Evolutionary conservation across 2,888 invertebrate species (phyloP).

Genomic region (Glyphotaelius pellucidus): DNA sequence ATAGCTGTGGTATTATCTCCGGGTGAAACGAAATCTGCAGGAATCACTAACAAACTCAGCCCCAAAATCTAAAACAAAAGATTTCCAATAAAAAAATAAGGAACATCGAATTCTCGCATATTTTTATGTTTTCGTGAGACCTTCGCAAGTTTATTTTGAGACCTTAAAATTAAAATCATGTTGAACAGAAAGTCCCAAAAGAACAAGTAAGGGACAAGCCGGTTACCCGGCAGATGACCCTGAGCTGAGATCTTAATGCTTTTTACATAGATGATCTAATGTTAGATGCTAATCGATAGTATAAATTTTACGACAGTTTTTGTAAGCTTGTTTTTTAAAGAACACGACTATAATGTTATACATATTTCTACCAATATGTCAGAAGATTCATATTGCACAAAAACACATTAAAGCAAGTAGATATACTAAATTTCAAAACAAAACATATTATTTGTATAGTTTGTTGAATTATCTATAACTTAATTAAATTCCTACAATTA

Average conservation of each 20-base stretch:
- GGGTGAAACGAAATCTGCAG: neutral
- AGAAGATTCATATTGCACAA: neutral
- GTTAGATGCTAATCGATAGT: neutral
- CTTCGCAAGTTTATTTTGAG: neutral
- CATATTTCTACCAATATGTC: neutral
- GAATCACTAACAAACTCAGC: neutral
- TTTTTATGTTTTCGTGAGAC: neutral
- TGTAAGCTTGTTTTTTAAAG: neutral
- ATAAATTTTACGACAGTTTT: neutral
- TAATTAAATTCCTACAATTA: neutral
- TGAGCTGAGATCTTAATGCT: neutral
- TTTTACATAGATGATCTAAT: neutral
- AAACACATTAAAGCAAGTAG: neutral
- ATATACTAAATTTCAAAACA: neutral
- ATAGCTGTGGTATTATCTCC: neutral
- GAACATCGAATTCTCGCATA: neutral
- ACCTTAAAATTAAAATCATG: neutral
- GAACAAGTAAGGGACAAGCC: neutral
- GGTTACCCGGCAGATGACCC: neutral
- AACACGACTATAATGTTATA: neutral
- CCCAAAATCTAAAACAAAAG: slow-evolving; percentile 15
- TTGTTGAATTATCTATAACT: neutral
- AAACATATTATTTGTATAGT: neutral
- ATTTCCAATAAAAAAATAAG: neutral
- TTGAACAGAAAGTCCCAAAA: neutral